Percentiles rank a stretch among this genome's conserved stretches.
Evolutionary conservation across 1,140 invertebrate genomes (phyloP).

Genomic region (Eupeodes corollae): DNA sequence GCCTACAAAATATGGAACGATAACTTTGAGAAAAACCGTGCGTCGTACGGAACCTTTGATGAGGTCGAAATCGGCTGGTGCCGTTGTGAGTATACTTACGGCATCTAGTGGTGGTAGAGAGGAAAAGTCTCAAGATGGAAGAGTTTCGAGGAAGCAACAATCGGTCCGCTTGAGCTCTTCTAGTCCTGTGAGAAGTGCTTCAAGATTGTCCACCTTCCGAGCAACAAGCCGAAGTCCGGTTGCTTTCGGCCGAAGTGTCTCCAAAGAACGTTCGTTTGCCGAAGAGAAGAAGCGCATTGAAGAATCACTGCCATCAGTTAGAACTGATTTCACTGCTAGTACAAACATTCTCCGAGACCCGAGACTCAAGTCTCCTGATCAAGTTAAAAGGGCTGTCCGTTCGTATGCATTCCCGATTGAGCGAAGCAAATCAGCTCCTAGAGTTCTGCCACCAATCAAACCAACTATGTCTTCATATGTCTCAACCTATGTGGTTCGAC

Average conservation of each 20-base stretch:
- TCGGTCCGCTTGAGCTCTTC: conserved; percentile 20
- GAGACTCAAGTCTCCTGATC: conserved; percentile 45
- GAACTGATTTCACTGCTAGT: conserved; percentile 32
- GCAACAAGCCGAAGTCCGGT: conserved; percentile 34
- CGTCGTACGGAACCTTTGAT: conserved; percentile 18
- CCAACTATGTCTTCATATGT: neutral
- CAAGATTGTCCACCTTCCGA: conserved; percentile 17
- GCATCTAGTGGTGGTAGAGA: conserved; percentile 14
- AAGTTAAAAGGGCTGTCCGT: conserved; percentile 46
- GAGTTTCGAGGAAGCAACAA: conserved; percentile 11
- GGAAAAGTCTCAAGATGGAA: conserved; percentile 11
- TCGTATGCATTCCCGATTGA: conserved; percentile 29
- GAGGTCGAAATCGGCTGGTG: conserved; percentile 29
- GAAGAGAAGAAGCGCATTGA: conserved; percentile 36
- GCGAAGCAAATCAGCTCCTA: conserved; percentile 26
- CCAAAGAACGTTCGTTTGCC: conserved; percentile 35
- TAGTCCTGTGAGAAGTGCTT: conserved; percentile 19
- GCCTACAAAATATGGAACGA: conserved; percentile 13
- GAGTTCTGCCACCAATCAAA: conserved; percentile 1
- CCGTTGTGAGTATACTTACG: conserved; percentile 22
- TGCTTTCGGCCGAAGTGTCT: conserved; percentile 33
- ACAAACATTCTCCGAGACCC: conserved; percentile 36
- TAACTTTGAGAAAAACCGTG: conserved; percentile 19
- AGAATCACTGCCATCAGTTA: conserved; percentile 20
- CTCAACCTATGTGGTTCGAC: neutral